Evolutionary conservation across 1,140 invertebrate genomes (phyloP).

Genomic region (Akabosia matsudoensis): DNA sequence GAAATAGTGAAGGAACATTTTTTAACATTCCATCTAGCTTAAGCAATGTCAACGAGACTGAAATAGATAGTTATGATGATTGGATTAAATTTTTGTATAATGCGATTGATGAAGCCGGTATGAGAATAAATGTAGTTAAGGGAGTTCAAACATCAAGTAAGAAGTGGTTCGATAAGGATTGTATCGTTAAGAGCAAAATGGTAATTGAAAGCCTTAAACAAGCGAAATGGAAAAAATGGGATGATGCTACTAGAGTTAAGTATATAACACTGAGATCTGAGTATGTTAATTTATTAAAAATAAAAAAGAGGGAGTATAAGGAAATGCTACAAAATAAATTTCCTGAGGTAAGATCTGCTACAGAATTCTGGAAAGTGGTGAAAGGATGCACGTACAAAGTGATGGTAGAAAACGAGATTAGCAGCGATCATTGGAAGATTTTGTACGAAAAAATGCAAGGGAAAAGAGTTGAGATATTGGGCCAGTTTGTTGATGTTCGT

Average conservation of each 20-base stretch:
- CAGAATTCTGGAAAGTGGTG: slow-evolving; percentile 6
- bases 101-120: not conserved
- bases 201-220: not conserved
- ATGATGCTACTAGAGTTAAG: not conserved
- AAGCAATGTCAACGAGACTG: no score
- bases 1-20: no score
- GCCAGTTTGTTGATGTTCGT: not conserved
- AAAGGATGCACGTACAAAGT: not conserved
- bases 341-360: no score
- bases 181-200: not conserved
- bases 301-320: not conserved
- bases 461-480: not conserved
- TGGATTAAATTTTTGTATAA: not conserved
- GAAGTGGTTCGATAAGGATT: slow-evolving; percentile 7
- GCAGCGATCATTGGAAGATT: not conserved
- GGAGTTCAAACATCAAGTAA: not conserved
- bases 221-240: not conserved
- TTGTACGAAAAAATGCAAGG: not conserved
- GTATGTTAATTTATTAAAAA: not conserved
- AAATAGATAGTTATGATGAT: not conserved
- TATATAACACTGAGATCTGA: not conserved
- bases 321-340: not conserved
- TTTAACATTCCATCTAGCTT: no score
- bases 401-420: not conserved
- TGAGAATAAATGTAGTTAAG: not conserved